phyloP scores from a whole-genome alignment of 2,888 invertebrate species.

The Netelia fuscicornis region DNA sequence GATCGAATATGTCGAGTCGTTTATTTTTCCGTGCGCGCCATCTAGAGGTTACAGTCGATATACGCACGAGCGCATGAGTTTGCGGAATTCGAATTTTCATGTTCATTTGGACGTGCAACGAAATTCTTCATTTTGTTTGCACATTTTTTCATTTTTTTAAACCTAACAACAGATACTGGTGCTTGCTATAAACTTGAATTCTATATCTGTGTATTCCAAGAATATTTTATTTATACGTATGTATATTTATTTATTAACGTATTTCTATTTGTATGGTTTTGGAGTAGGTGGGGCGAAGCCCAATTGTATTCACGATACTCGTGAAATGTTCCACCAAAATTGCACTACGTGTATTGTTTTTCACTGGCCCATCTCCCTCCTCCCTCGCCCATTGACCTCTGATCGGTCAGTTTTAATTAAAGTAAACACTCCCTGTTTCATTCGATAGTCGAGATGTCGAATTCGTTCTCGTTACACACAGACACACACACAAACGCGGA shows the following conservation, averaged over 20 bases:
- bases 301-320: conserved; percentile 49
- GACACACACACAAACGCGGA: background rate
- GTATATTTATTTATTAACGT: conserved; percentile 13
- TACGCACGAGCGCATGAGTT: background rate
- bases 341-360: conserved; percentile 1
- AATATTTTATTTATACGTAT: background rate
- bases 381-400: conserved; percentile 37
- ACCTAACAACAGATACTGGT: background rate
- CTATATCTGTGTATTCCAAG: conserved; percentile 11
- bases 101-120: background rate
- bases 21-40: conserved; percentile 16
- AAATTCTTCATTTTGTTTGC: conserved; percentile 33
- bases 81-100: background rate
- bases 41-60: background rate
- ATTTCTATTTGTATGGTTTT: conserved; percentile 1
- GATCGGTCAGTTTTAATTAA: conserved; percentile 63
- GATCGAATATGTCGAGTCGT: conserved; percentile 28
- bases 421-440: conserved; percentile 61
- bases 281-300: conserved; percentile 29
- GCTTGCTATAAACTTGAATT: background rate
- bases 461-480: conserved; percentile 43
- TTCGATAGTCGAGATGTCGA: conserved; percentile 44
- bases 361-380: conserved; percentile 4
- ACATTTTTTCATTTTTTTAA: background rate
- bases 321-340: conserved; percentile 30